phyloP scores from a whole-genome alignment of 2,888 invertebrate species.

The Ormyrus rosae region DNA sequence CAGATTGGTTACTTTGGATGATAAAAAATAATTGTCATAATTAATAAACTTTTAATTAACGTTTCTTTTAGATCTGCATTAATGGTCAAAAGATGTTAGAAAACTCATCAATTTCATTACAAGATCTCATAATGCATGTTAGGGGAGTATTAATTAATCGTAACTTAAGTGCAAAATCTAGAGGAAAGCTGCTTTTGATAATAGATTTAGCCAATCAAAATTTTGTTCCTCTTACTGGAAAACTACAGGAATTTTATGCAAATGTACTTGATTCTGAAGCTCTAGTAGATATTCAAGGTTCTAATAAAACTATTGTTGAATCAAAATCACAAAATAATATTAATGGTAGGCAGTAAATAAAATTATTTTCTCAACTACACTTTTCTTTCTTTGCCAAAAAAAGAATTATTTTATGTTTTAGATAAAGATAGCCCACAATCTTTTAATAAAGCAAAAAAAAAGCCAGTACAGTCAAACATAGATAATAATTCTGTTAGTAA shows the following conservation, averaged over 20 bases:
- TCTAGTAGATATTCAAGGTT: constrained; percentile 67
- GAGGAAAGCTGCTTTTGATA: constrained; percentile 73
- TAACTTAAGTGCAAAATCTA: constrained; percentile 69
- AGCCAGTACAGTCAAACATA: not conserved
- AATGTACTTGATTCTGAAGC: constrained; percentile 56
- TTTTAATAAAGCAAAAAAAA: constrained; percentile 3
- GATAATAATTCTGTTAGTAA: constrained; percentile 40
- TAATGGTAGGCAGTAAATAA: constrained; percentile 35
- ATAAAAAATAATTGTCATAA: not conserved
- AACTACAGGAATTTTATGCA: constrained; percentile 63
- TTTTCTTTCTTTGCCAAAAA: not conserved
- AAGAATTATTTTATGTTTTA: constrained; percentile 35
- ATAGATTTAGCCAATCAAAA: constrained; percentile 73
- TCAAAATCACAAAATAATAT: constrained; percentile 39
- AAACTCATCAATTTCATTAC: constrained; percentile 62
- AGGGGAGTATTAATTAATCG: constrained; percentile 70
- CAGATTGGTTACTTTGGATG: not conserved
- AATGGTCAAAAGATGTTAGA: constrained; percentile 70
- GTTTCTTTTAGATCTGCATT: constrained; percentile 70
- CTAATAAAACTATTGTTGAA: constrained; percentile 21
- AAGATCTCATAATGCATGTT: constrained; percentile 70
- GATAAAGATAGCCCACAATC: constrained; percentile 21
- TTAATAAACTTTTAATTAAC: not conserved
- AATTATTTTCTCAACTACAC: not conserved
- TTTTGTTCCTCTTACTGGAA: constrained; percentile 71